These are phyloP conservation scores for Micropterix aruncella DNA, from an alignment of 2,888 invertebrate species.

Conservation along the genomic window DNA sequence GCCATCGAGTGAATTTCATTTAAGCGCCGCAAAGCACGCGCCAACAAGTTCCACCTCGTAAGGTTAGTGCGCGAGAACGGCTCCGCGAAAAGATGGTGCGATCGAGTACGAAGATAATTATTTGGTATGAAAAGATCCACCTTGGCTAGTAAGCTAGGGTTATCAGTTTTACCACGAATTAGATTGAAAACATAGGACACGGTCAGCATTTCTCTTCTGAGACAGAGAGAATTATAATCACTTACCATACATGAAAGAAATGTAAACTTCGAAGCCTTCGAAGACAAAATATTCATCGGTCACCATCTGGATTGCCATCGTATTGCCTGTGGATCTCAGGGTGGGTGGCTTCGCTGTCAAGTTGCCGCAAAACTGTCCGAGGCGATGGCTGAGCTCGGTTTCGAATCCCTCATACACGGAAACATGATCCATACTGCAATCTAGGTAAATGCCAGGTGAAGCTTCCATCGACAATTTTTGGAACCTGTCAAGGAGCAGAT, in stretches of 20 bases:
- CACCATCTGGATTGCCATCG: not conserved
- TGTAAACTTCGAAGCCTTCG: not conserved
- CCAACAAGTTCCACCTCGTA: no score
- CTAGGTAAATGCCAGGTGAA: not conserved
- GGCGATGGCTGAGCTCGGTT: not conserved
- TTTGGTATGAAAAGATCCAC: no score
- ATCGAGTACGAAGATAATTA: no score
- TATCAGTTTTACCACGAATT: no score
- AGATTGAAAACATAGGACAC: no score
- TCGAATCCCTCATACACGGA: not conserved
- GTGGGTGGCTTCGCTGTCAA: not conserved
- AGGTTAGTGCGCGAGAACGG: no score
- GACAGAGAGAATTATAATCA: not conserved
- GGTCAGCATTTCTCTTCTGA: no score
- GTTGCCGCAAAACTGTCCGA: not conserved
- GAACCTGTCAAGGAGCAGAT: no score
- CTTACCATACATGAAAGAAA: not conserved
- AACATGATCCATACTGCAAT: not conserved
- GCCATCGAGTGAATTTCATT: no score
- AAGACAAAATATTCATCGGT: not conserved
- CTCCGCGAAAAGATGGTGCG: no score
- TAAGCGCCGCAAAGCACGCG: no score
- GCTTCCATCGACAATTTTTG: not conserved
- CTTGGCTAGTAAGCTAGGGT: no score
- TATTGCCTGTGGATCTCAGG: not conserved